Evolutionary conservation across 2,888 invertebrate species (phyloP), one percentile per base, ranked within the genome.

Genomic region (Linnaemya tessellans): DNA sequence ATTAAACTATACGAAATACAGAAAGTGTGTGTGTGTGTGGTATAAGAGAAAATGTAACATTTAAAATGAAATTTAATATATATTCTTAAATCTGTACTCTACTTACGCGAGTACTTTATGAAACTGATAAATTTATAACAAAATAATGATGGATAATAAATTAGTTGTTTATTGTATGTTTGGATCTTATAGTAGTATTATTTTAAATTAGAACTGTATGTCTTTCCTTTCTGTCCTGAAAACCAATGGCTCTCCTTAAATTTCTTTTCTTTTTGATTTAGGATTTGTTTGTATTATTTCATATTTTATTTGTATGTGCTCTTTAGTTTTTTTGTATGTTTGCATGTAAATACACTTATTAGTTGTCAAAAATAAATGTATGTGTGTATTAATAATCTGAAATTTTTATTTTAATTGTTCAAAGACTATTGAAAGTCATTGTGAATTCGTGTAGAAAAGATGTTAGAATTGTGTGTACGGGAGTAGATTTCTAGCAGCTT

Each of bases 121-220:
- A n/a, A n/a, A 62, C 38, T 58, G 65, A 80, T 38, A 43, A 1
- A 80, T 51, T 54, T 41, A 73, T 25, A 38, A 60, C 20, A 60
- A 8, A 41, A 51, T 30, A 80, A 18, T 38, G 58, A 30, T 22
- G 35, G 38, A 18, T 30, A 22, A 73, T 80, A 43, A 56, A 25
- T 43, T 46, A 67, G 41, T 49, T 65, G 62, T 81, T 60, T 68
- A 62, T 75, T n/a, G 43, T 70, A 70, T 54, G 60, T 67, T 81
- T 81, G 62, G 49, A 22, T 18, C 22, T 54, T 73, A 18, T 74
- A 49, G 43, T 80, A 81, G 75, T 81, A 81, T 81, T 81, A 81
- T 64, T 38, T 25, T 81, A 62, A 60, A 62, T 54, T 74, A 54
- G 67, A 30, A 51, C 18, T 25, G 8, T 46, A 13, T 18, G 56